A percentile compares a stretch with the other conserved stretches of the same genome.
Evolutionary conservation across 2,888 invertebrate species (phyloP).

Genomic region (Fissipunctia ypsillon): DNA sequence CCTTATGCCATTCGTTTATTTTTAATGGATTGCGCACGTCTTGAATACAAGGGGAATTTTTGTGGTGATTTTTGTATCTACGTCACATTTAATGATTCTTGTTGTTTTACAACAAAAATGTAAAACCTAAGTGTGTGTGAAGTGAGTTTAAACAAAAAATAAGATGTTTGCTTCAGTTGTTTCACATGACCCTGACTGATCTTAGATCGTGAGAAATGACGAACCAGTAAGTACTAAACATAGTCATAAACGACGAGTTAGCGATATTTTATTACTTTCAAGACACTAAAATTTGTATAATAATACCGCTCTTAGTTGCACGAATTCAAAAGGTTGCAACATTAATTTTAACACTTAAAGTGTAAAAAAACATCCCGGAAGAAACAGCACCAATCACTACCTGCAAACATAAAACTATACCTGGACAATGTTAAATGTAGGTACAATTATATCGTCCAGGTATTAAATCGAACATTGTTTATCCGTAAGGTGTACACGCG

Average conservation of each 20-base stretch:
- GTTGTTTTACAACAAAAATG: not conserved
- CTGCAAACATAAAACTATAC: not conserved
- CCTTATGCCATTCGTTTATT: conserved; percentile 45
- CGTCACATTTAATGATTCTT: not conserved
- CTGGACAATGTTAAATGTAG: not conserved
- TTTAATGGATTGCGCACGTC: conserved; percentile 30
- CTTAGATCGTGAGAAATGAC: conserved; percentile 13
- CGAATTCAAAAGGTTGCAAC: conserved; percentile 13
- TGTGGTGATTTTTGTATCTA: not conserved
- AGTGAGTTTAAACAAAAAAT: not conserved
- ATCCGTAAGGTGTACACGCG: conserved; percentile 50
- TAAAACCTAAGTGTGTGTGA: too few species aligned
- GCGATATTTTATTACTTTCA: conserved; percentile 19
- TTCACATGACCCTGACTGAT: not conserved
- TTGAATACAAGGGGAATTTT: not conserved
- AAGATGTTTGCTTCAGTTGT: not conserved
- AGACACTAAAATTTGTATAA: not conserved
- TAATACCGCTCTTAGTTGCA: not conserved
- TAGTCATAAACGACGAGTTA: conserved; percentile 13
- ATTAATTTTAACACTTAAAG: conserved; percentile 12
- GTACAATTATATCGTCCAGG: conserved; percentile 15
- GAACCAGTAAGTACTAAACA: not conserved
- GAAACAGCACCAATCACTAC: too few species aligned
- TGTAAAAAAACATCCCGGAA: conserved; percentile 1
- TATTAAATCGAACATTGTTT: conserved; percentile 49